Conservation (phyloP, 2,113 vertebrate species). For the Leucopsar rothschildi region DNA sequence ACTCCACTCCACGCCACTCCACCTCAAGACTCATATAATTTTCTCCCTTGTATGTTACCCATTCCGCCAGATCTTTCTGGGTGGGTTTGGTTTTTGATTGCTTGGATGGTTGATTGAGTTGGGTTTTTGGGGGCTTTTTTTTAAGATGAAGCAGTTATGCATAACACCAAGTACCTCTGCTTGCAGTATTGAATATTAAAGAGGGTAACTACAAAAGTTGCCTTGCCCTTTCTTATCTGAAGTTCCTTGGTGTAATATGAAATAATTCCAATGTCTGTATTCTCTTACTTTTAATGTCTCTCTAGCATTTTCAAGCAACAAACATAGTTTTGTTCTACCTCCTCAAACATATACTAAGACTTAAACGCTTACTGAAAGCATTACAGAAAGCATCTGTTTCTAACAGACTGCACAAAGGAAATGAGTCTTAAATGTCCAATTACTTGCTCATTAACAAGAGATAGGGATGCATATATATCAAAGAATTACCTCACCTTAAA, state of each 20-base stretch:
- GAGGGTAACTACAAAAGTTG: background rate
- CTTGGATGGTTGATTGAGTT: background rate
- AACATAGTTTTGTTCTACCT: background rate
- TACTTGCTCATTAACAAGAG: background rate
- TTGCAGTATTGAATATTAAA: background rate
- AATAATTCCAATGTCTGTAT: background rate
- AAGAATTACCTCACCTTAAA: background rate
- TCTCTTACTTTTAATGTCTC: background rate
- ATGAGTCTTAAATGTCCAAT: background rate
- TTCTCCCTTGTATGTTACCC: background rate
- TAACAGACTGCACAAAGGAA: background rate
- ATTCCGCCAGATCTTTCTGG: background rate
- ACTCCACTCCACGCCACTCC: too few species aligned
- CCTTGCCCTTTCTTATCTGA: background rate
- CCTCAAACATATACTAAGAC: background rate
- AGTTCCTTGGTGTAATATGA: background rate
- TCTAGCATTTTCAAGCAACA: background rate
- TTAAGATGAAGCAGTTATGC: background rate
- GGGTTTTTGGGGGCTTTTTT: background rate
- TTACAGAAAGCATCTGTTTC: background rate
- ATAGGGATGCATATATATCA: background rate
- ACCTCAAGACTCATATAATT: background rate
- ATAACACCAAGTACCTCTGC: background rate
- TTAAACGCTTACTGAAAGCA: background rate
- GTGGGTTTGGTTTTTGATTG: background rate